Conservation (phyloP, 1,140 invertebrate genomes). For the Heliconius hermathena region DNA sequence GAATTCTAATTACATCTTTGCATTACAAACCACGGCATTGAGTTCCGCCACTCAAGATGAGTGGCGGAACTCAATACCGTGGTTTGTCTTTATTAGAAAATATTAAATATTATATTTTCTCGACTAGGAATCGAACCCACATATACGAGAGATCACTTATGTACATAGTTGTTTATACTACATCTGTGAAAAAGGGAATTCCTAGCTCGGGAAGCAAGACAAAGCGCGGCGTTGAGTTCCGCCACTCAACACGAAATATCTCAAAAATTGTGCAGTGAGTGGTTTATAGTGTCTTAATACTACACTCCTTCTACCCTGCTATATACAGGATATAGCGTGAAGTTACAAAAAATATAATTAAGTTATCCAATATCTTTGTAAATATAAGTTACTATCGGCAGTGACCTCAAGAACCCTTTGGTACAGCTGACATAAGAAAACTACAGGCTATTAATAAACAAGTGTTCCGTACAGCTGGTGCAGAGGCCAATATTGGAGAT, state of each 20-base stretch:
- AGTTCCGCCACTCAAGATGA: no score
- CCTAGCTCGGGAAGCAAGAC: neutral
- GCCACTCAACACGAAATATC: neutral
- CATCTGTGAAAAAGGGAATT: no score
- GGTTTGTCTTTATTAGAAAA: no score
- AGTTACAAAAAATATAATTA: neutral
- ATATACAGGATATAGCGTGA: neutral
- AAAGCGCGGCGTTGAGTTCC: neutral
- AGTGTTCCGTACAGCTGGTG: neutral
- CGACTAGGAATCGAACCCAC: no score
- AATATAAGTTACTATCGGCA: neutral
- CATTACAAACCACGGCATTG: no score
- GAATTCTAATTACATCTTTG: no score
- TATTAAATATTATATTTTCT: no score
- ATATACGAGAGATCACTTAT: no score
- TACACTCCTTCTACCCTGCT: neutral
- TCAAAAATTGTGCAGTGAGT: neutral
- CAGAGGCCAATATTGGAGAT: conserved; percentile 1
- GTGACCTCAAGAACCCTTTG: neutral
- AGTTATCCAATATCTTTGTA: neutral
- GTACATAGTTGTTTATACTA: no score
- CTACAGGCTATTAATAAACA: conserved; percentile 1
- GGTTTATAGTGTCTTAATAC: neutral
- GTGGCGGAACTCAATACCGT: no score
- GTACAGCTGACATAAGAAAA: conserved; percentile 14